A percentile compares a stretch with the other conserved stretches of the same genome.
phyloP scores from a whole-genome alignment of 2,113 vertebrate species.

The Tupaia tana region DNA sequence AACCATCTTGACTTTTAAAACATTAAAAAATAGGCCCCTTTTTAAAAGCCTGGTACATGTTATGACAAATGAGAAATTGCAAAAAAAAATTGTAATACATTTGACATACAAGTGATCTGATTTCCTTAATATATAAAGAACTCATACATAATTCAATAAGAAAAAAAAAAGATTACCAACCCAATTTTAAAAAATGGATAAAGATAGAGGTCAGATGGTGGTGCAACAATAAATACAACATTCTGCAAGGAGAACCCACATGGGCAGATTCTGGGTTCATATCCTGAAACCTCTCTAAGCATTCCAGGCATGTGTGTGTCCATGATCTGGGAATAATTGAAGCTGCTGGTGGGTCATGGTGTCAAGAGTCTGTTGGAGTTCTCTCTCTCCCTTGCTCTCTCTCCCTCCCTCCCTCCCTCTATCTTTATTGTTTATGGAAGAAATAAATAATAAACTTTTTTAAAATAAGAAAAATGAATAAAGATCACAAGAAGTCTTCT shows the following conservation, averaged over 20 bases:
- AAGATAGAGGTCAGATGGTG: neutral
- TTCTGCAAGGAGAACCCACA: too few species aligned
- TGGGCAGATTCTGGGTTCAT: too few species aligned
- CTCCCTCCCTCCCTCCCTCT: too few species aligned
- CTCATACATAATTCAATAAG: conserved; percentile 38
- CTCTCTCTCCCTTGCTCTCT: too few species aligned
- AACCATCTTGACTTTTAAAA: conserved; percentile 24
- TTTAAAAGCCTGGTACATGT: neutral
- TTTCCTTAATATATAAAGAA: conserved; percentile 18
- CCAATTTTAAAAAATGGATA: neutral
- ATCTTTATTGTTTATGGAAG: too few species aligned
- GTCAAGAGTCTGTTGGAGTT: too few species aligned
- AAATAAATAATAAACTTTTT: too few species aligned
- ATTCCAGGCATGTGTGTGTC: too few species aligned
- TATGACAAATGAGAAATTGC: neutral
- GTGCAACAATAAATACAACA: too few species aligned
- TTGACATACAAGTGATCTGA: neutral
- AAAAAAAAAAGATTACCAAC: neutral
- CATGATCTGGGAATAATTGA: too few species aligned
- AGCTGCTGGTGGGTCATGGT: too few species aligned
- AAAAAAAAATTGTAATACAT: neutral
- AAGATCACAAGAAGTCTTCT: neutral
- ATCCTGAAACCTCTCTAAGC: too few species aligned
- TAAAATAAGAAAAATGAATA: neutral
- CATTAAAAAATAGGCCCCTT: neutral